Conservation (phyloP, 1,140 invertebrate genomes). For the Paraescarpia echinospica region DNA sequence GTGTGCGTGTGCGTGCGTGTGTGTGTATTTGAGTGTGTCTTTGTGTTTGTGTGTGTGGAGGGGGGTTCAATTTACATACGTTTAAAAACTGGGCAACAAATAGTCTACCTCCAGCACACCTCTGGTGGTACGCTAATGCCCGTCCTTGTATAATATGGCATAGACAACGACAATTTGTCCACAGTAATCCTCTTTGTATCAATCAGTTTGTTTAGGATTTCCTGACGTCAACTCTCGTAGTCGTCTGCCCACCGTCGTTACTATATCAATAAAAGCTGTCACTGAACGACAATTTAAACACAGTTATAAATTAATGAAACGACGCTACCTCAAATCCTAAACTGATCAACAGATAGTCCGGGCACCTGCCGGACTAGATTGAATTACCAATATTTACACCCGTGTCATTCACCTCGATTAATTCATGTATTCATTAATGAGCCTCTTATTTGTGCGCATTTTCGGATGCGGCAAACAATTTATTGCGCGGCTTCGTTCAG, state of each 20-base stretch:
- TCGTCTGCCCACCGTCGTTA: background rate
- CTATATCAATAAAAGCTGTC: background rate
- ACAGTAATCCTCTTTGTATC: background rate
- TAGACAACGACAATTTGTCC: background rate
- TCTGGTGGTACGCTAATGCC: no score
- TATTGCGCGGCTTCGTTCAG: background rate
- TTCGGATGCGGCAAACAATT: background rate
- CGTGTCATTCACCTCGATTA: background rate
- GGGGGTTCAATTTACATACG: no score
- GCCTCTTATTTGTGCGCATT: background rate
- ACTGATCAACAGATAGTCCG: background rate
- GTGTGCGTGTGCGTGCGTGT: no score
- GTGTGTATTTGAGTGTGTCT: no score
- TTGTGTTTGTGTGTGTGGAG: no score
- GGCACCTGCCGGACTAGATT: background rate
- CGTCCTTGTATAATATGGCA: no score
- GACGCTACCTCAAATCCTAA: background rate
- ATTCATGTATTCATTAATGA: background rate
- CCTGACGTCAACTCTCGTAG: background rate
- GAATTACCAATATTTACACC: background rate
- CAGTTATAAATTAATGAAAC: conserved; percentile 6
- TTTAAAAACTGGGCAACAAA: no score
- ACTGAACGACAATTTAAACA: background rate
- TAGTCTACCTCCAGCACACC: no score
- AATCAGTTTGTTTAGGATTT: background rate